phyloP scores from a whole-genome alignment of 2,797 vertebrate genomes.

The Mormyrus hasselquistii region DNA sequence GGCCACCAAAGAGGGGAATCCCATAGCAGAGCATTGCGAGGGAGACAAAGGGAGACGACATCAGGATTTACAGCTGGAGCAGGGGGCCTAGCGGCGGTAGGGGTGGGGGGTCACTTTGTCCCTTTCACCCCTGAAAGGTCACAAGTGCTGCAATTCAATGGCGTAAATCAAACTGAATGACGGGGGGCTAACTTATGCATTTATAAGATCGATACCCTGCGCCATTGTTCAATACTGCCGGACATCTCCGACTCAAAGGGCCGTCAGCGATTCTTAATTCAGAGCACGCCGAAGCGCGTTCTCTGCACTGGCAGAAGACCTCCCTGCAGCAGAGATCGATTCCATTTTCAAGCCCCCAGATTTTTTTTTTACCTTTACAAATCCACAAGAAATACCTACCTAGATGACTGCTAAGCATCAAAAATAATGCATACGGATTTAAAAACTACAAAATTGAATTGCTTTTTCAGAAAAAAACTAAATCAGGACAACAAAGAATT shows the following conservation, averaged over 20 bases:
- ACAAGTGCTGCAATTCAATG: background rate
- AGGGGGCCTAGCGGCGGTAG: constrained; percentile 25
- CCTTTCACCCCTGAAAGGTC: constrained; percentile 30
- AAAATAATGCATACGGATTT: background rate
- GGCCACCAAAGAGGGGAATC: constrained; percentile 33
- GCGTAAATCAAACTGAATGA: background rate
- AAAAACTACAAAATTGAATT: background rate
- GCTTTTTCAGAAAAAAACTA: background rate
- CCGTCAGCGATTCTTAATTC: constrained; percentile 58
- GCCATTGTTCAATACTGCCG: constrained; percentile 43
- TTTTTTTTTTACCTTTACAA: constrained; percentile 12
- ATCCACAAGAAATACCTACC: background rate
- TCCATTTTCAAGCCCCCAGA: constrained; percentile 46
- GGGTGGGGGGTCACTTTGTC: constrained; percentile 26
- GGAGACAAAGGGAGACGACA: constrained; percentile 56
- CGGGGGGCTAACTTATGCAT: background rate
- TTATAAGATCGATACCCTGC: constrained; percentile 28
- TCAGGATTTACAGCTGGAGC: constrained; percentile 43
- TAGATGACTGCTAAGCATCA: background rate
- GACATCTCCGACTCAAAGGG: constrained; percentile 13
- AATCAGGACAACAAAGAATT: background rate
- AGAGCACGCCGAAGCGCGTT: constrained; percentile 51
- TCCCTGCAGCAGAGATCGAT: constrained; percentile 41
- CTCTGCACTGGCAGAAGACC: constrained; percentile 49
- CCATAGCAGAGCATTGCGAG: constrained; percentile 54